A percentile compares a stretch with the other conserved stretches of the same genome.
These are phyloP conservation scores for Mirza zaza DNA, from an alignment of 2,113 vertebrate genomes.

Conservation along the genomic window DNA sequence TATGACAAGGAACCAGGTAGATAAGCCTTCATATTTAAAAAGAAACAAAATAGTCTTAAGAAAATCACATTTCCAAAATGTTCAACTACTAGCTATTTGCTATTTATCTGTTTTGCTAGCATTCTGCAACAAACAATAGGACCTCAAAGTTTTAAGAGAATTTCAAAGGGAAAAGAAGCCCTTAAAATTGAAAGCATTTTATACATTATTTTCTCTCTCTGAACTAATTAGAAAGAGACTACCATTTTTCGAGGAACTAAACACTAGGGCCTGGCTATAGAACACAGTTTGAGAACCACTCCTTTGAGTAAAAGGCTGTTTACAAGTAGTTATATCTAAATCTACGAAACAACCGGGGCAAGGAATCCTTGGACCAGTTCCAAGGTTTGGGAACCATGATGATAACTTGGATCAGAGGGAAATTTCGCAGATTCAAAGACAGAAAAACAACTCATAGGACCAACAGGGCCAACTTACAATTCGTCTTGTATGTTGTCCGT, in stretches of 20 bases:
- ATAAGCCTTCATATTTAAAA: not conserved
- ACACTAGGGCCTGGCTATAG: not conserved
- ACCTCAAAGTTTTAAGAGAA: not conserved
- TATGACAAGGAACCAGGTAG: not conserved
- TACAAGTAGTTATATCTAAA: not conserved
- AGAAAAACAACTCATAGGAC: not conserved
- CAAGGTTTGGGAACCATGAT: not conserved
- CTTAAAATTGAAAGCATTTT: not conserved
- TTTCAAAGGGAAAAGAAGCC: not conserved
- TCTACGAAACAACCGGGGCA: not conserved
- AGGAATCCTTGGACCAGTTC: not conserved
- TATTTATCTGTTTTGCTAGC: not conserved
- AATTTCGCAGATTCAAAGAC: not conserved
- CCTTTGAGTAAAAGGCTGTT: not conserved
- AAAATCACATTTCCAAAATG: not conserved
- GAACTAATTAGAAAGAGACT: not conserved
- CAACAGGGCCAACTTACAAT: slow-evolving; percentile 88
- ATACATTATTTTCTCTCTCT: not conserved
- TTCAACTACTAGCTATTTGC: not conserved
- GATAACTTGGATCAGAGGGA: not conserved
- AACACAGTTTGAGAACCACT: not conserved
- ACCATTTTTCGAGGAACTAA: not conserved
- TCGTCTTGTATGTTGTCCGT: slow-evolving; percentile 96
- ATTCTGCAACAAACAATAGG: not conserved
- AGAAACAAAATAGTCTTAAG: not conserved